Conservation (phyloP, 2,888 invertebrate genomes). For the Scaptodrosophila latifasciaeformis region DNA sequence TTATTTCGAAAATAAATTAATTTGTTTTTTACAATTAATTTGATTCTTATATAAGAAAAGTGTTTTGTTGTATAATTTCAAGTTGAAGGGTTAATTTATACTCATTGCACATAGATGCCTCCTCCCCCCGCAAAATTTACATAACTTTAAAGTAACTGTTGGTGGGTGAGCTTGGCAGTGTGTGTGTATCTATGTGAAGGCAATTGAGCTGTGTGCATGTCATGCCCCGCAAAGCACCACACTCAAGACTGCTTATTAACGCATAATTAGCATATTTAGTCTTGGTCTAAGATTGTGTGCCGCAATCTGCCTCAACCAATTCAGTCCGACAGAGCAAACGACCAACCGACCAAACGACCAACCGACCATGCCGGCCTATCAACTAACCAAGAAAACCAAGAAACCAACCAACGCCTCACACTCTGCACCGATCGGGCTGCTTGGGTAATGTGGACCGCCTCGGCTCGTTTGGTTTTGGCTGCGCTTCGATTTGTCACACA, state of each 20-base stretch:
- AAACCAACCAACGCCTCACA: slow-evolving; percentile 4
- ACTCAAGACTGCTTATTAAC: slow-evolving; percentile 56
- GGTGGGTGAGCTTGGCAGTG: too few species aligned
- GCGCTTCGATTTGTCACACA: slow-evolving; percentile 23
- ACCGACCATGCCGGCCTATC: slow-evolving; percentile 30
- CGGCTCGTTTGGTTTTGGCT: slow-evolving; percentile 1
- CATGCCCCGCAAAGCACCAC: slow-evolving; percentile 23
- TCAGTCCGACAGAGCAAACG: not conserved
- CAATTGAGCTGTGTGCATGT: slow-evolving; percentile 11
- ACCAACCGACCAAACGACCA: not conserved
- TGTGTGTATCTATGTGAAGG: too few species aligned
- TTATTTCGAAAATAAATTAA: too few species aligned
- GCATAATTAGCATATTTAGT: slow-evolving; percentile 67
- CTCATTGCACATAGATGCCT: too few species aligned
- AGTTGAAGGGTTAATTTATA: too few species aligned
- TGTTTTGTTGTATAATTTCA: too few species aligned
- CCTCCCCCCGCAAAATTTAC: too few species aligned
- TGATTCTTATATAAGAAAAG: too few species aligned
- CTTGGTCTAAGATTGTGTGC: slow-evolving; percentile 51
- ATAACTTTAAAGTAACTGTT: too few species aligned
- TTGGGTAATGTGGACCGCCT: slow-evolving; percentile 3
- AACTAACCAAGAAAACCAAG: slow-evolving; percentile 40
- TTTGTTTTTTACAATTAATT: too few species aligned
- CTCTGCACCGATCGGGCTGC: not conserved
- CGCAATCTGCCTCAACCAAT: not conserved